Percentiles rank a stretch among this genome's conserved stretches.
phyloP scores from a whole-genome alignment of 2,888 invertebrate genomes.

The Baccha elongata region DNA sequence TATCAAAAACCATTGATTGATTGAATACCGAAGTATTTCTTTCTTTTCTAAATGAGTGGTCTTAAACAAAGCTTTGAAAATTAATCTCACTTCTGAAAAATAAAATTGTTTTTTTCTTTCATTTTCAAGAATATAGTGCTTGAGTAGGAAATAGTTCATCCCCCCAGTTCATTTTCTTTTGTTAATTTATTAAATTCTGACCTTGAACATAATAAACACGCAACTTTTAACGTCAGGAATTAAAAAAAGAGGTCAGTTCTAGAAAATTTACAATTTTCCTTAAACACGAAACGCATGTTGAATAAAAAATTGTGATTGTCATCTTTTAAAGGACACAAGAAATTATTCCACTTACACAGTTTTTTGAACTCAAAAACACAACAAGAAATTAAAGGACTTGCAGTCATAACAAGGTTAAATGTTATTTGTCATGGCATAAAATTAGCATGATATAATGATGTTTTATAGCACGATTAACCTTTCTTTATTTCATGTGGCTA shows the following conservation, averaged over 20 bases:
- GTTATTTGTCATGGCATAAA: constrained; percentile 11
- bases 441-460: neutral
- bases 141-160: no score
- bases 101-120: no score
- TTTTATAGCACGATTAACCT: neutral
- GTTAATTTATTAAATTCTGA: no score
- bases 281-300: neutral
- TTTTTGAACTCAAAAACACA: neutral
- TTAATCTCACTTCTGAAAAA: no score
- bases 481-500: neutral
- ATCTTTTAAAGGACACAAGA: constrained; percentile 4
- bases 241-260: neutral
- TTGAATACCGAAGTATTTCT: no score
- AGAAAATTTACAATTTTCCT: neutral
- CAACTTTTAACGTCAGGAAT: neutral
- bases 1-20: no score
- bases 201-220: constrained; percentile 3
- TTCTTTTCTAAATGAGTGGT: no score
- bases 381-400: neutral
- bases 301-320: neutral
- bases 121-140: no score
- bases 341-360: neutral
- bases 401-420: constrained; percentile 8
- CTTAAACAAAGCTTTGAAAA: no score
- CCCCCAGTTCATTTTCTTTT: no score